Conservation (phyloP, 2,797 vertebrate species). For the Rhyacichthys aspro region DNA sequence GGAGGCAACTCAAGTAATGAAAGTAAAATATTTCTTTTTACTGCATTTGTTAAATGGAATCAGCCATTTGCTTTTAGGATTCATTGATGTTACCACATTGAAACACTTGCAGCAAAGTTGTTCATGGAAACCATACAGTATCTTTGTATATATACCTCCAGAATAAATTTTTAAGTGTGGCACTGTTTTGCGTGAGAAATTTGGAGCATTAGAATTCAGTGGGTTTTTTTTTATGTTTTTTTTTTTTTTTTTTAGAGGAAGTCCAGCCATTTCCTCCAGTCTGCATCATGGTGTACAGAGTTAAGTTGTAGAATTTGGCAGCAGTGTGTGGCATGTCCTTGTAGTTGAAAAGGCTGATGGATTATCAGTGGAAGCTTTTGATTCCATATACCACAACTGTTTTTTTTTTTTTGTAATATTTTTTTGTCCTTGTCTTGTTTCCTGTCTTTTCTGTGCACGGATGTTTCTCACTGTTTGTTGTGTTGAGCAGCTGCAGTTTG, state of each 20-base stretch:
- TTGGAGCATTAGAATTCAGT: neutral
- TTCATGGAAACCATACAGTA: too few relatives aligned
- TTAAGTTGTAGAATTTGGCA: conserved; percentile 67
- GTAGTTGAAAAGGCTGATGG: conserved; percentile 18
- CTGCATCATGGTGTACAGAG: conserved; percentile 41
- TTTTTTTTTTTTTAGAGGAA: conserved; percentile 47
- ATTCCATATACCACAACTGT: neutral
- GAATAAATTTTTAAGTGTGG: too few relatives aligned
- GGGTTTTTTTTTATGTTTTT: neutral
- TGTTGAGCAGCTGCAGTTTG: conserved; percentile 30
- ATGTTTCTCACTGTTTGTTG: conserved; percentile 23
- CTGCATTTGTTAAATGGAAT: too few relatives aligned
- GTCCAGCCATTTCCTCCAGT: conserved; percentile 48
- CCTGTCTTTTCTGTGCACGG: conserved; percentile 34
- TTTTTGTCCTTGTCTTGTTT: conserved; percentile 38
- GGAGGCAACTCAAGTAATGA: too few relatives aligned
- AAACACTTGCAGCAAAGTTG: too few relatives aligned
- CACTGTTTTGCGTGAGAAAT: too few relatives aligned
- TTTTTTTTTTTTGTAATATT: conserved; percentile 35
- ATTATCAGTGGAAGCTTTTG: conserved; percentile 1
- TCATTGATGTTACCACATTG: too few relatives aligned
- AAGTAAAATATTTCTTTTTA: too few relatives aligned
- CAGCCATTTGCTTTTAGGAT: too few relatives aligned
- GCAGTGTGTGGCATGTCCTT: conserved; percentile 22
- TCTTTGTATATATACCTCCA: too few relatives aligned